Percentiles rank a stretch among this genome's conserved stretches.
These are phyloP conservation scores for Rhagium mordax DNA, from an alignment of 2,888 invertebrate species.

Conservation along the genomic window DNA sequence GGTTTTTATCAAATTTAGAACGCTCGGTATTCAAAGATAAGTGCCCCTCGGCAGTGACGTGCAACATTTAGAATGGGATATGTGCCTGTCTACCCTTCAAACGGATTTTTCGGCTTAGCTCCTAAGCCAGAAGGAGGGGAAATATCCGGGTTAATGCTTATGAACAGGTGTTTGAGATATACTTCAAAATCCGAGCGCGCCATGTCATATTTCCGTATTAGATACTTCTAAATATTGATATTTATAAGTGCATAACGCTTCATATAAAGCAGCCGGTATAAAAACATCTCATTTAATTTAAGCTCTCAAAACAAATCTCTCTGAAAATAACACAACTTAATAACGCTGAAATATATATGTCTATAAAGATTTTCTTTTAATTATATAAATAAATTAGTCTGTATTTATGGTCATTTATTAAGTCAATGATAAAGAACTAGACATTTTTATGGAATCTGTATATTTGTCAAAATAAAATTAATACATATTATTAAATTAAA, in stretches of 20 bases:
- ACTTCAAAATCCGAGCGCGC: constrained; percentile 15
- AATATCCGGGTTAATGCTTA: constrained; percentile 29
- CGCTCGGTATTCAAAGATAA: constrained; percentile 25
- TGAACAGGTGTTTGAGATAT: constrained; percentile 36
- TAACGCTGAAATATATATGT: not conserved
- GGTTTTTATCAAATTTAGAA: constrained; percentile 26
- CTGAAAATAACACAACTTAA: not conserved
- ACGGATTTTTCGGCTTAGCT: constrained; percentile 23
- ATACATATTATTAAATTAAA: no score
- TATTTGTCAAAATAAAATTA: no score
- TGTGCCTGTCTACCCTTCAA: constrained; percentile 19
- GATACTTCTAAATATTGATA: constrained; percentile 10
- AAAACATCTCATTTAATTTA: constrained; percentile 12
- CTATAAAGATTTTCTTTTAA: no score
- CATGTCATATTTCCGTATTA: constrained; percentile 25
- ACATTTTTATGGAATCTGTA: no score
- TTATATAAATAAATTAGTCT: no score
- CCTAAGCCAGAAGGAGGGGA: constrained; percentile 13
- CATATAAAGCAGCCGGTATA: not conserved
- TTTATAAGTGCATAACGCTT: constrained; percentile 2
- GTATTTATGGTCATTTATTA: no score
- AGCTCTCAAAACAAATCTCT: not conserved
- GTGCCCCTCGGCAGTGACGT: constrained; percentile 14
- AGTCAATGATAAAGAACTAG: no score
- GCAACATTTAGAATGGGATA: constrained; percentile 13